Conservation (phyloP, 2,797 vertebrate genomes). For the Sebastes ruberrimus region DNA sequence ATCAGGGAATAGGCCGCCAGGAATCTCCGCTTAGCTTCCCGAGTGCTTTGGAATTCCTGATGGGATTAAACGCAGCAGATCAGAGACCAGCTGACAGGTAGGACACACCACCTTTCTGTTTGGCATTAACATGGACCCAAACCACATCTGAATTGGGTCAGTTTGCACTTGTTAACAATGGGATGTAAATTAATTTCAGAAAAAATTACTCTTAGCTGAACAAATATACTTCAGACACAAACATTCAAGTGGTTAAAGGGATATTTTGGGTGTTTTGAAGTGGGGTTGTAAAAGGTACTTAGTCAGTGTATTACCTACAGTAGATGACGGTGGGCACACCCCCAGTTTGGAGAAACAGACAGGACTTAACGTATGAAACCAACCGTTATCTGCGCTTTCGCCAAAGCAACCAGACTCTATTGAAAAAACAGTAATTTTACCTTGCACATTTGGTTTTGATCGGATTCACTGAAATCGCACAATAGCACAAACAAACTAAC, state of each 20-base stretch:
- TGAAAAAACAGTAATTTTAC: no score
- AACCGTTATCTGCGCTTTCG: no score
- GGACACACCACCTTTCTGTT: neutral
- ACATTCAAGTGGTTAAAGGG: neutral
- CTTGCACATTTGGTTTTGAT: no score
- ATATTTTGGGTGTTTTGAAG: no score
- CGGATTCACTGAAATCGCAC: no score
- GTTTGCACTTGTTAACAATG: neutral
- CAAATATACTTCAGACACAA: neutral
- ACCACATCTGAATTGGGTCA: neutral
- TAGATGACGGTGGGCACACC: no score
- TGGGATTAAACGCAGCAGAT: conserved; percentile 1
- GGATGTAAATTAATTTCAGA: neutral
- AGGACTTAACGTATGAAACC: no score
- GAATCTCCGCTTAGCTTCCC: conserved; percentile 94
- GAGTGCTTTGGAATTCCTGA: conserved; percentile 98
- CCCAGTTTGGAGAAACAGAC: no score
- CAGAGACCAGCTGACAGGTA: neutral
- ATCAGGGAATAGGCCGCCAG: conserved; percentile 94
- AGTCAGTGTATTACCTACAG: no score
- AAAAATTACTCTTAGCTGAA: accelerated
- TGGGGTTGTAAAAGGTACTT: no score
- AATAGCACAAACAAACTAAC: no score
- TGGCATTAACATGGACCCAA: neutral
- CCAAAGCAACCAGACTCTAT: no score